Evolutionary conservation across 2,888 invertebrate species (phyloP).

Genomic region (Prosapia bicincta): DNA sequence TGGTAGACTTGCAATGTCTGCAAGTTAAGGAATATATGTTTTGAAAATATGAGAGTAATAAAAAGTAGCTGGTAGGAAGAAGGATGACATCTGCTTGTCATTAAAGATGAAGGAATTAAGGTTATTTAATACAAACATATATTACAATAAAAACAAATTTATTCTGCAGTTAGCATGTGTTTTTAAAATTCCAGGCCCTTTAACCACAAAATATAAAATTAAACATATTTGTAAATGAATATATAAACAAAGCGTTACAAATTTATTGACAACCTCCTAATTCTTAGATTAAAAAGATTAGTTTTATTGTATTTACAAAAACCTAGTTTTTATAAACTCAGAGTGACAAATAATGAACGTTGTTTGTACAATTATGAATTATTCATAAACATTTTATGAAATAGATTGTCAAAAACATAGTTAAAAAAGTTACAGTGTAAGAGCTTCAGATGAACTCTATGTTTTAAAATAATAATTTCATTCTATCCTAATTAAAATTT

Average conservation of each 20-base stretch:
- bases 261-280: neutral
- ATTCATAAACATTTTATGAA: neutral
- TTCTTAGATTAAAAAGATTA: neutral
- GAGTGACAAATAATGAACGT: neutral
- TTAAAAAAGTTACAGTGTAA: neutral
- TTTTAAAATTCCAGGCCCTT: neutral
- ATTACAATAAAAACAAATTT: no score
- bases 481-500: neutral
- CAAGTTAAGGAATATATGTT: no score
- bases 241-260: neutral
- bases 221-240: neutral
- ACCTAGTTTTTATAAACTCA: neutral
- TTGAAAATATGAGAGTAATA: no score
- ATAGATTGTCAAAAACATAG: neutral
- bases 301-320: neutral
- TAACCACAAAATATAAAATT: neutral
- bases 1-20: no score
- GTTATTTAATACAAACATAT: no score
- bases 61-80: no score
- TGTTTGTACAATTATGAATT: neutral
- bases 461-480: neutral
- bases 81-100: no score
- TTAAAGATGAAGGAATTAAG: no score
- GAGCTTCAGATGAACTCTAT: neutral
- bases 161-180: neutral